Base-by-base conservation (phyloP, 2,113 vertebrate genomes). In the Leucopternis melanops region DNA sequence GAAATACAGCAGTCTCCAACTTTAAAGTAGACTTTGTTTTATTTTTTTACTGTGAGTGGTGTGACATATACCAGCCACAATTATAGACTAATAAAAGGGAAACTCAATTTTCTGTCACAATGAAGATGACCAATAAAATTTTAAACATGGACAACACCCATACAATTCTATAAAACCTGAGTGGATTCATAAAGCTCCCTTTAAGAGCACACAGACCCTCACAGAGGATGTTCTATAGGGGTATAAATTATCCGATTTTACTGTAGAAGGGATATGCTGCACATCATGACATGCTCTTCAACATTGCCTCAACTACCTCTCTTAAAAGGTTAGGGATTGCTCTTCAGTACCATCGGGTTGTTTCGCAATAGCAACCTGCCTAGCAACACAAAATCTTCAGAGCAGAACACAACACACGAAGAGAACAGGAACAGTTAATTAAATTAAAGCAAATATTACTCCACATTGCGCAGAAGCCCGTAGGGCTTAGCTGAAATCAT, bases 31-130 rank as follows among this genome's bases (percentile, higher is more conserved):
- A 86, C 36, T 93, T 92, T 50, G 36, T 9, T 80, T 47, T 65
- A 1, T 42, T 77, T 81, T 80, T 88, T 69, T 52, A 58, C 58
- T 88, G 32, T 44, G 77, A 87, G 75, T 52, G 11, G 31, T 77
- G 13, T 89, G 79, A 95, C 79, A 86, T 78, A 91, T 49, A 83
- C 85, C 82, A 95, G 73, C 45, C 66, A 58, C 58, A 49, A 75
- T 65, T 94, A 59, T 8, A 67, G 69, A 80, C 77, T 72, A 94
- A 91, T 94, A 96, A 94, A 96, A 94, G n/a, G 2, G 7, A 94
- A 96, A 94, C 80, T 88, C 80, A 81, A 79, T 96, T 94, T 96
- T 97, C 88, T 91, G 78, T 92, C 91, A 84, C 77, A 75, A 82
- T 65, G 78, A 94, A 87, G 73, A 82, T 31, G n/a, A 62, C 75